Evolutionary conservation across 2,797 vertebrate genomes (phyloP).

Genomic region (Potorous gilbertii): DNA sequence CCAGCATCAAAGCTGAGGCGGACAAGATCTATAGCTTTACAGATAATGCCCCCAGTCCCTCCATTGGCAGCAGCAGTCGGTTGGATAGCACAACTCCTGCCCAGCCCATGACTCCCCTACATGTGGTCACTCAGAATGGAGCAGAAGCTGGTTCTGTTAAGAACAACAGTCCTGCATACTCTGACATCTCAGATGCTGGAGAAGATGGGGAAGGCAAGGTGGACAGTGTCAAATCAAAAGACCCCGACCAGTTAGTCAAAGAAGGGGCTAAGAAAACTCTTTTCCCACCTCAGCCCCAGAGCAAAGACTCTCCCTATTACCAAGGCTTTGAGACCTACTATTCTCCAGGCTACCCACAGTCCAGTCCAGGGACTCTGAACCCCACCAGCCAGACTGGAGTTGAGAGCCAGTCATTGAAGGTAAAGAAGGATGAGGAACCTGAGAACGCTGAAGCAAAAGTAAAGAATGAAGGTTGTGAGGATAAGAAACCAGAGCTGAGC

Average conservation of each 20-base stretch:
- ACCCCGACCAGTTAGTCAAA: conserved; percentile 93
- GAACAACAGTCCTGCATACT: conserved; percentile 98
- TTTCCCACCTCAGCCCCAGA: conserved; percentile 92
- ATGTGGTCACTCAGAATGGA: conserved; percentile 95
- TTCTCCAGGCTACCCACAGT: conserved; percentile 94
- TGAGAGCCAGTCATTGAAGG: conserved; percentile 90
- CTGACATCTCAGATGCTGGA: conserved; percentile 98
- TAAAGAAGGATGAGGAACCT: conserved; percentile 96
- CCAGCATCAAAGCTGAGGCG: conserved; percentile 98
- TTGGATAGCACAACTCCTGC: conserved; percentile 90
- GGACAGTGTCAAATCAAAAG: conserved; percentile 91
- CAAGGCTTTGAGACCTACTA: conserved; percentile 95
- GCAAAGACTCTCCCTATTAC: conserved; percentile 96
- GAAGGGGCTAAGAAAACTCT: conserved; percentile 97
- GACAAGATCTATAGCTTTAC: conserved; percentile 99
- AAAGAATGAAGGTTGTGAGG: conserved; percentile 92
- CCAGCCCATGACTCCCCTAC: conserved; percentile 94
- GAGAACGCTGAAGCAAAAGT: conserved; percentile 91
- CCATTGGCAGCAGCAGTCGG: conserved; percentile 95
- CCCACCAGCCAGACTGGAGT: conserved; percentile 81
- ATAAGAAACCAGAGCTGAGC: conserved; percentile 91
- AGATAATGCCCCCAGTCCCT: conserved; percentile 97
- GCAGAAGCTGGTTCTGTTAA: conserved; percentile 97
- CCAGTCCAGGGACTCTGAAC: conserved; percentile 92
- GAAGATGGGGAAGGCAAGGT: conserved; percentile 97